A percentile compares a stretch with the other conserved stretches of the same genome.
Conservation (phyloP, 2,797 vertebrate species). For the Pelodytes ibericus region DNA sequence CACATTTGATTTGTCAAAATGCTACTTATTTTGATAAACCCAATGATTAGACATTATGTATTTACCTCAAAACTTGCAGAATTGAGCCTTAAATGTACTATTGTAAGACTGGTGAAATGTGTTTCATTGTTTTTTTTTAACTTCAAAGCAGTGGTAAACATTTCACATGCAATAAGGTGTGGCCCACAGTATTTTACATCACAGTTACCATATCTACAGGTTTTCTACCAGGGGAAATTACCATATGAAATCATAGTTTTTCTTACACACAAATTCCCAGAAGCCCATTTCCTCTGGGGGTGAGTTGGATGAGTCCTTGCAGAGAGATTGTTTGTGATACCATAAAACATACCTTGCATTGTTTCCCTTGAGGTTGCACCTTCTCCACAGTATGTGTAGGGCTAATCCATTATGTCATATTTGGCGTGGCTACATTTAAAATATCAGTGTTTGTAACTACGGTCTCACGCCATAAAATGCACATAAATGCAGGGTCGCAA, state of each 20-base stretch:
- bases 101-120: no score
- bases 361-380: not conserved
- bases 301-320: not conserved
- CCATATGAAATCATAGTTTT: slow-evolving; percentile 27
- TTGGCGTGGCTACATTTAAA: not conserved
- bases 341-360: slow-evolving; percentile 20
- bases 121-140: no score
- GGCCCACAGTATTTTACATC: not conserved
- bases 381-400: not conserved
- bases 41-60: no score
- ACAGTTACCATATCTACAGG: not conserved
- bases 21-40: no score
- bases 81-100: no score
- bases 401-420: slow-evolving; percentile 1
- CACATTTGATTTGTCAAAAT: no score
- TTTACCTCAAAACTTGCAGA: no score
- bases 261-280: slow-evolving; percentile 24
- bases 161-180: not conserved
- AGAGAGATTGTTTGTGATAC: slow-evolving; percentile 24
- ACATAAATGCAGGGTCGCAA: no score
- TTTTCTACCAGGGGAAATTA: not conserved
- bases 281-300: slow-evolving; percentile 8
- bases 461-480: no score
- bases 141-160: not conserved
- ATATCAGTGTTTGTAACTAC: no score